These are phyloP conservation scores for Emydocephalus ijimae DNA, from an alignment of 2,113 vertebrate genomes.

Conservation along the genomic window DNA sequence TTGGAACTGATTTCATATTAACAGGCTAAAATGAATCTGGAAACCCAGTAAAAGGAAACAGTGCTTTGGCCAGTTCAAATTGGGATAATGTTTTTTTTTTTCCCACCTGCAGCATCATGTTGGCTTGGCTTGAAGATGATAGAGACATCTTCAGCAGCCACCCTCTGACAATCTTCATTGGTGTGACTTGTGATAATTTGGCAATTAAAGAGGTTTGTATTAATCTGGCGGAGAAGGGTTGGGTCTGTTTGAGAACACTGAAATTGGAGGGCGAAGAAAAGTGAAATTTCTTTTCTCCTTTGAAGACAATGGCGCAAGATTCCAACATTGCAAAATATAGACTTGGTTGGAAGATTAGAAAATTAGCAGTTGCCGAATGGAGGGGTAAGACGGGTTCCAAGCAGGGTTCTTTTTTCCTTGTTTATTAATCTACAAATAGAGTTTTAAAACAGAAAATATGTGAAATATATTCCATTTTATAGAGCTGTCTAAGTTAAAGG, in stretches of 20 bases:
- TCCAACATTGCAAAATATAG: not conserved
- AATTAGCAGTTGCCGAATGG: not conserved
- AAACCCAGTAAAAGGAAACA: not conserved
- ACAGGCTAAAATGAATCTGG: not conserved
- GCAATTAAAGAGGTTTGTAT: not conserved
- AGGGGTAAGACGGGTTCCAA: not conserved
- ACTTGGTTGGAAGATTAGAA: conserved; percentile 10
- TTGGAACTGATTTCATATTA: not conserved
- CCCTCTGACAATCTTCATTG: not conserved
- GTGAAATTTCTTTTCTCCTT: conserved; percentile 2
- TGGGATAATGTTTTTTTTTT: not conserved
- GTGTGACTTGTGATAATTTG: not conserved
- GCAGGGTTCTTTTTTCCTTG: not conserved
- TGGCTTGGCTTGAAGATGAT: not conserved
- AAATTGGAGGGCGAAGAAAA: conserved; percentile 8
- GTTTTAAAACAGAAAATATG: conserved; percentile 50
- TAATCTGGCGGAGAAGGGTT: not conserved
- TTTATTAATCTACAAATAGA: conserved; percentile 47
- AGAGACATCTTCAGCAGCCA: not conserved
- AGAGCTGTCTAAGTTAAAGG: conserved; percentile 33
- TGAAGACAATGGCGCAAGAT: conserved; percentile 12
- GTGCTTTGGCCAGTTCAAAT: not conserved
- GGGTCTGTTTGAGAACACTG: not conserved
- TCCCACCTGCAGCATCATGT: not conserved
- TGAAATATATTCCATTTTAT: conserved; percentile 41